Base-by-base conservation (phyloP, 2,797 vertebrate species). In the Pachyuromys duprasi region DNA sequence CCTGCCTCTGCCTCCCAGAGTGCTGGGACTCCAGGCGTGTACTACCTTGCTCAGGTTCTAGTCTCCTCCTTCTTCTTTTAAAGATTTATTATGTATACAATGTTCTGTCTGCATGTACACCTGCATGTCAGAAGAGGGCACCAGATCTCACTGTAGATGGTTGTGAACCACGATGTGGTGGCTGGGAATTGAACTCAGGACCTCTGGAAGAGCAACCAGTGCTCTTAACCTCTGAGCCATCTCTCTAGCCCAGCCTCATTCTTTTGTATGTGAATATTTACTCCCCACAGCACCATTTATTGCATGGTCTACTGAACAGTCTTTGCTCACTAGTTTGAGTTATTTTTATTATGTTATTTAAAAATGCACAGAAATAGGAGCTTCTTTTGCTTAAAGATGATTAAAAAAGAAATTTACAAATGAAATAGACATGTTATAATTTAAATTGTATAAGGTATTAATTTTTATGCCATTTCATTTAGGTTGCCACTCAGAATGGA, bases 281-380 rank as follows among this genome's bases (percentile, higher is more conserved):
- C 36, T 65, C 65, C 45, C 62, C 62, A 14, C 39, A 39, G 89
- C 33, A 67, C 13, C 60, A 11, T 60, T 84, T 60, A 53, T 84
- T 60, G 60, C 86, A 39, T 72, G 72, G 13, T 69, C 42, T 60
- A 62, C 60, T 63, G 75, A 78, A 28, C 89, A 36, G 49, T 69
- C 62, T 72, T 79, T 55, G 22, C 62, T 24, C 24, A 45, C 42
- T 72, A 36, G n/a, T 74, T 87, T 39, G 76, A 33, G 42, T 88
- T 92, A 42, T 72, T 92, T 92, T 91, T 86, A 20, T 91, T 76
- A 72, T 36, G 79, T 86, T 92, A 83, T 33, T 74, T 76, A 80
- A 83, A 57, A 89, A 63, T 87, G n/a, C 57, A 86, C 13, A 33
- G 33, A 92, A 22, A 14, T 70, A 15, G 88, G 72, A 39, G 72